Base-by-base conservation (phyloP, 2,888 invertebrate genomes). In the Drosophila longiperda region DNA sequence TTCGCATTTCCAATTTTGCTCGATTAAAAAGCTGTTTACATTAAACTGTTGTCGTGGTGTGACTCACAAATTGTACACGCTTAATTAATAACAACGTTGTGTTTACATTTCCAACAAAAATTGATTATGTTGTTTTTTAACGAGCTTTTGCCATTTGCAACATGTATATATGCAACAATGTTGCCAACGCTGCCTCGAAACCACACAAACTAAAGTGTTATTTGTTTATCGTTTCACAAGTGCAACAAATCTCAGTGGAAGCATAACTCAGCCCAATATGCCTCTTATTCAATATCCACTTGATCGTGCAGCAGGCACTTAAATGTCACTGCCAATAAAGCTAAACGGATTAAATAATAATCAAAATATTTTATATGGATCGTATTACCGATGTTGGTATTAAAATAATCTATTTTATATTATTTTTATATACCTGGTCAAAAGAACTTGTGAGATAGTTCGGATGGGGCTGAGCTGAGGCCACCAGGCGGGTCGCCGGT, bases 241-340 rank as follows among this genome's bases (percentile, higher is more conserved):
- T 60, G 61, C 71, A 73, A 54, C 68, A 59, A 68, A 86, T 81
- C 26, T 26, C 38, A 42, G 5, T 53, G 42, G 40, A 34, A 34
- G 15, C 55, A 49, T 15, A 38, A 17, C 49, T 42, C 42, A 40
- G 49, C 58, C 63, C 73, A 60, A 38, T 45, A 52, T 60, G 57
- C 62, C 65, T 66, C 33, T 54, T 76, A 73, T 74, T 36, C 57
- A 63, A 23, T 48, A 52, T 74, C 53, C 52, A 63, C n/a, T 42
- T 48, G 15, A 45, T 48, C 53, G 26, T 62, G 32, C 32, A 34
- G 36, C 75, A 48, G 38, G 17, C 80, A 50, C 64, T 73, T 79
- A 68, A 82, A 79, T 73, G 70, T 81, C 73, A 70, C 58, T 81
- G 81, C 73, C 76, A 73, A 70, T 78, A 68, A 68, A 59, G 42